phyloP scores from a whole-genome alignment of 2,888 invertebrate genomes.

The Epiblema foenella region DNA sequence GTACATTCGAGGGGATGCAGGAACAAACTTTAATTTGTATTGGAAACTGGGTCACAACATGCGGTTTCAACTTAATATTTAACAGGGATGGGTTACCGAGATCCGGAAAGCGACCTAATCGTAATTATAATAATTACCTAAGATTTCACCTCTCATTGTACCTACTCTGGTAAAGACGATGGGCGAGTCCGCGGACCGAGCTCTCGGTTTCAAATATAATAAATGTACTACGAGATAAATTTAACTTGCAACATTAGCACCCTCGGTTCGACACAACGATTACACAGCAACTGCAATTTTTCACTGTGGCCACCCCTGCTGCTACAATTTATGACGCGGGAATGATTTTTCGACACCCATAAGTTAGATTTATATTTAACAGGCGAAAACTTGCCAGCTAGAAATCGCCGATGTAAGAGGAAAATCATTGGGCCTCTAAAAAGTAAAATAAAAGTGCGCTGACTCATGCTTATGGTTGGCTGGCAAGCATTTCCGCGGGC shows the following conservation, averaged over 20 bases:
- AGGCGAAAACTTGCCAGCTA: slow-evolving; percentile 66
- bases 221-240: slow-evolving; percentile 78
- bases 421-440: slow-evolving; percentile 45
- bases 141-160: slow-evolving; percentile 46
- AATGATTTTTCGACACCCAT: slow-evolving; percentile 81
- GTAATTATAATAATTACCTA: slow-evolving; percentile 19
- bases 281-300: slow-evolving; percentile 78
- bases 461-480: slow-evolving; percentile 44
- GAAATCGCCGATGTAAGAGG: slow-evolving; percentile 57
- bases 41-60: slow-evolving; percentile 37
- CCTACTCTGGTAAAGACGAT: slow-evolving; percentile 51
- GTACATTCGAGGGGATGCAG: slow-evolving; percentile 47
- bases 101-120: slow-evolving; percentile 42
- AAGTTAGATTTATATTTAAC: slow-evolving; percentile 78
- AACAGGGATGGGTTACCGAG: slow-evolving; percentile 46
- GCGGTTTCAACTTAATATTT: slow-evolving; percentile 37
- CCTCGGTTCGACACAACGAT: slow-evolving; percentile 75
- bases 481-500: slow-evolving; percentile 21
- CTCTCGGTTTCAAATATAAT: slow-evolving; percentile 62
- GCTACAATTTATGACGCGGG: slow-evolving; percentile 79
- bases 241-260: slow-evolving; percentile 79
- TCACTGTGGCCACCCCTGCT: slow-evolving; percentile 75
- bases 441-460: slow-evolving; percentile 45
- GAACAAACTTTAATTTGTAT: slow-evolving; percentile 44
- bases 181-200: slow-evolving; percentile 58